Percentiles rank a stretch among this genome's conserved stretches.
phyloP scores from a whole-genome alignment of 2,797 vertebrate species.

The Vireo griseus region DNA sequence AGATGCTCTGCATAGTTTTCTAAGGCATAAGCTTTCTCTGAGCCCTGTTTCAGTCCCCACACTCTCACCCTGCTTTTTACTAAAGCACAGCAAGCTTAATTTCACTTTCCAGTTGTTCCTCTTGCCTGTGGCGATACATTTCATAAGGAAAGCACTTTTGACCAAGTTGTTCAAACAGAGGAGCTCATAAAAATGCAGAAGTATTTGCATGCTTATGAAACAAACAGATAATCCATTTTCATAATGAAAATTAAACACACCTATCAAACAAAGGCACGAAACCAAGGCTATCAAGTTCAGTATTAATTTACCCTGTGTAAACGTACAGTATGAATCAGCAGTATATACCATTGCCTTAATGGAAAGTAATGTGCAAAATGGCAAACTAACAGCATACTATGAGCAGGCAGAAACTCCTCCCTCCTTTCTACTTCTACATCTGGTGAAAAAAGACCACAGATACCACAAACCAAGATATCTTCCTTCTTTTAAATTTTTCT shows the following conservation, averaged over 20 bases:
- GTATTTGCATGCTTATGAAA: conserved; percentile 31
- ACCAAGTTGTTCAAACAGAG: not conserved
- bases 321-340: not conserved
- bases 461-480: not conserved
- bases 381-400: not conserved
- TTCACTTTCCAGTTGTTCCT: not conserved
- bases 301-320: not conserved
- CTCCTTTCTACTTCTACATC: not conserved
- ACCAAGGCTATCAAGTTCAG: not conserved
- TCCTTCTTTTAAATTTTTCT: not conserved
- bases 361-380: not conserved
- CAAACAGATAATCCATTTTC: not conserved
- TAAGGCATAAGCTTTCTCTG: not conserved
- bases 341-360: not conserved
- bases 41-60: not conserved
- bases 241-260: not conserved
- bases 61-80: not conserved
- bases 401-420: not conserved
- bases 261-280: not conserved
- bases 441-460: not conserved
- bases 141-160: not conserved
- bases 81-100: not conserved
- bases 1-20: not conserved
- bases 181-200: not conserved
- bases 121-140: not conserved